Evolutionary conservation across 2,888 invertebrate genomes (phyloP).

Genomic region (Labia minor): DNA sequence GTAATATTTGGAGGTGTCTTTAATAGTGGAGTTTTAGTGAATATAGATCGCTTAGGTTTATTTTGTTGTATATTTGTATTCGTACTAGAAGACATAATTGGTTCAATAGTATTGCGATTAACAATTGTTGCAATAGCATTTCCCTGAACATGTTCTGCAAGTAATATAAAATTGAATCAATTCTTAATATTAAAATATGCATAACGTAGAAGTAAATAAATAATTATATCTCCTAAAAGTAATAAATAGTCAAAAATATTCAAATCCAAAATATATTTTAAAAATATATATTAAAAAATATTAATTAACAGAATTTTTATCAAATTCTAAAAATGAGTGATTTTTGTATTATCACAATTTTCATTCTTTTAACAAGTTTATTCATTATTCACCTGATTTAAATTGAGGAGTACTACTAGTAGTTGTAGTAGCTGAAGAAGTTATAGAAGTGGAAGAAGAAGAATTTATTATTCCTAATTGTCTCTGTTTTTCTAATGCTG

Average conservation of each 20-base stretch:
- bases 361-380: no score
- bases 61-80: background rate
- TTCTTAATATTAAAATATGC: background rate
- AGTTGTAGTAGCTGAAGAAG: background rate
- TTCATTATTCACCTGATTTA: no score
- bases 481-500: conserved; percentile 34
- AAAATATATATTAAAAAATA: no score
- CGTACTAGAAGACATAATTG: background rate
- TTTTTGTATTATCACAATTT: no score
- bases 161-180: background rate
- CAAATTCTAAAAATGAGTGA: no score
- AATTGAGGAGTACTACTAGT: background rate
- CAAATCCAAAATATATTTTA: no score
- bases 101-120: conserved; percentile 25
- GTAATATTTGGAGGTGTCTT: background rate
- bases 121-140: conserved; percentile 27
- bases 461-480: conserved; percentile 20
- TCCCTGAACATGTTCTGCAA: conserved; percentile 21
- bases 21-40: background rate
- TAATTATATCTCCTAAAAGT: no score
- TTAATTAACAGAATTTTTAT: no score
- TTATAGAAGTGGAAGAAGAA: background rate
- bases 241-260: no score
- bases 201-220: no score
- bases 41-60: background rate